Conservation (phyloP, 2,888 invertebrate genomes). For the Argyresthia albistria region DNA sequence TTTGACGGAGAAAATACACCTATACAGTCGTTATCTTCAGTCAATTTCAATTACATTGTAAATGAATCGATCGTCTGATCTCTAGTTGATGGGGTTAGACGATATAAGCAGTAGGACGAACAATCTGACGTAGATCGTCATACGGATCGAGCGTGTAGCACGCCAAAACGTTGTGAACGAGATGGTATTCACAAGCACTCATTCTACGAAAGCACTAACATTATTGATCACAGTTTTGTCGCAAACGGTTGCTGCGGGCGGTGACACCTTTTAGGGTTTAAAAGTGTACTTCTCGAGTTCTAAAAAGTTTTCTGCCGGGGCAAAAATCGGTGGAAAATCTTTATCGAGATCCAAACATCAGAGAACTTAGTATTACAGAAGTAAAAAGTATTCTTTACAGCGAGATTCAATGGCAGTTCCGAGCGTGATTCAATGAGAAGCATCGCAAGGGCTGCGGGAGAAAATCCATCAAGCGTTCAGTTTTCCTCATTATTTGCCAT, state of each 20-base stretch:
- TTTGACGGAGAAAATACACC: too few relatives aligned
- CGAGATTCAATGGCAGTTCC: too few relatives aligned
- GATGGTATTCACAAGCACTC: slow-evolving; percentile 20
- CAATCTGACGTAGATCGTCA: too few relatives aligned
- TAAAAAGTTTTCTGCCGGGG: not conserved
- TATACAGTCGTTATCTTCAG: too few relatives aligned
- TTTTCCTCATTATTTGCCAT: slow-evolving; percentile 24
- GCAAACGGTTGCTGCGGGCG: not conserved
- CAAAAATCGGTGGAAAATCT: not conserved
- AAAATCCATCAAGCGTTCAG: not conserved
- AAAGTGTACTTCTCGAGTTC: not conserved
- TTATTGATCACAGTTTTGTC: slow-evolving; percentile 34
- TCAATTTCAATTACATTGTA: too few relatives aligned
- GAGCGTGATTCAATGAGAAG: too few relatives aligned
- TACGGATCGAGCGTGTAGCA: too few relatives aligned
- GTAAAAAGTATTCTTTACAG: not conserved
- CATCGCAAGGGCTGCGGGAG: too few relatives aligned
- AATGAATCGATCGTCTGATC: too few relatives aligned
- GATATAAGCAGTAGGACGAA: too few relatives aligned
- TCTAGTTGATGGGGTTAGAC: too few relatives aligned
- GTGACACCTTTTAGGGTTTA: not conserved
- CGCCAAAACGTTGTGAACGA: too few relatives aligned
- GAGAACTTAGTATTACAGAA: not conserved
- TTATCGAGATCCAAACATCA: not conserved
- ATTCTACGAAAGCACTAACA: slow-evolving; percentile 47